phyloP scores from a whole-genome alignment of 2,113 vertebrate species.

The Suncus etruscus region DNA sequence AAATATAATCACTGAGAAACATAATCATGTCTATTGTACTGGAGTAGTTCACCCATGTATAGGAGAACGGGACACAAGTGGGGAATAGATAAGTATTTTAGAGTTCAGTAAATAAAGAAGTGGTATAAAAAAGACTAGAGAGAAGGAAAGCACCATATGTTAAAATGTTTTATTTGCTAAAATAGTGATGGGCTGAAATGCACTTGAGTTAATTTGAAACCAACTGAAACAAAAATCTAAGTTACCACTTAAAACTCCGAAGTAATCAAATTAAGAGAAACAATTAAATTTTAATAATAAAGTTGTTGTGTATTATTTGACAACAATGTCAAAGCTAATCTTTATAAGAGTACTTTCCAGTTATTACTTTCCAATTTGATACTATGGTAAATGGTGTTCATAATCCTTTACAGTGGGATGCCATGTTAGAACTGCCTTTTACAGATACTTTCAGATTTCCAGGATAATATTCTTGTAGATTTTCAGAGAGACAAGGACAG shows the following conservation, averaged over 20 bases:
- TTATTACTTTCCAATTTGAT: neutral
- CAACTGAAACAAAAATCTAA: neutral
- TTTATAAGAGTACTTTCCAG: neutral
- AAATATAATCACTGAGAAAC: neutral
- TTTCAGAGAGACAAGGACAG: neutral
- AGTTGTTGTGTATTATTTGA: neutral
- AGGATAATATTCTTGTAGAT: neutral
- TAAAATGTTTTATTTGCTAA: neutral
- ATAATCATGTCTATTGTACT: neutral
- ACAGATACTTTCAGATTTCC: neutral
- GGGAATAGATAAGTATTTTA: neutral
- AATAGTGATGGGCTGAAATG: neutral
- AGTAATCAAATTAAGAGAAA: neutral
- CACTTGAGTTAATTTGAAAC: neutral
- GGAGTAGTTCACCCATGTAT: neutral
- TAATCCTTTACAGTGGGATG: neutral
- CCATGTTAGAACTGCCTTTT: neutral
- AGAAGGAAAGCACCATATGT: neutral
- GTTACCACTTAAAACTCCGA: neutral
- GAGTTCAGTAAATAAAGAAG: neutral
- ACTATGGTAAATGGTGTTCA: neutral
- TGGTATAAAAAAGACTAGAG: neutral
- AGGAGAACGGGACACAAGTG: neutral
- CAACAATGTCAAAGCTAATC: neutral
- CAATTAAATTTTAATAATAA: neutral